These are phyloP conservation scores for Protosalanx chinensis DNA, from an alignment of 2,797 vertebrate genomes.

Conservation along the genomic window DNA sequence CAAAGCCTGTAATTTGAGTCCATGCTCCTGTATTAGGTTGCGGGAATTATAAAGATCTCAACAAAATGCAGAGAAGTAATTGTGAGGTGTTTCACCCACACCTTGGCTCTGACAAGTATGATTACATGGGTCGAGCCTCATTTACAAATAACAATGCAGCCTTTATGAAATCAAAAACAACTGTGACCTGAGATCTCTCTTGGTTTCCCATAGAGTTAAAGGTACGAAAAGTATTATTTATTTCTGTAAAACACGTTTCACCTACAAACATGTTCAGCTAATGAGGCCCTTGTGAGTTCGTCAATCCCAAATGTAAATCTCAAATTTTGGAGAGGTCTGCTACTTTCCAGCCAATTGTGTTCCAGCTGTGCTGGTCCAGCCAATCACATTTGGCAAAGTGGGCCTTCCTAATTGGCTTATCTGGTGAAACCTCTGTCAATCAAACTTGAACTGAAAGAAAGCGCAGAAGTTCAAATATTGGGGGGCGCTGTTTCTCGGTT, in stretches of 20 bases:
- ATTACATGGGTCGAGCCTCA: constrained; percentile 69
- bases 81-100: constrained; percentile 74
- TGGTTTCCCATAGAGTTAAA: constrained; percentile 1
- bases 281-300: constrained; percentile 9
- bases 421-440: too few species aligned
- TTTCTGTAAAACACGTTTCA: too few species aligned
- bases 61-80: constrained; percentile 82
- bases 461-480: too few species aligned
- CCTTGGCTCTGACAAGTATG: constrained; percentile 72
- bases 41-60: constrained; percentile 83
- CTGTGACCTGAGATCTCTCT: constrained; percentile 17
- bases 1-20: constrained; percentile 87
- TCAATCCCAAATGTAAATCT: neutral
- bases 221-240: too few species aligned
- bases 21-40: constrained; percentile 80
- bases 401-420: too few species aligned
- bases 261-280: constrained; percentile 24
- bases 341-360: too few species aligned
- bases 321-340: too few species aligned
- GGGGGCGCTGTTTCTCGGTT: too few species aligned
- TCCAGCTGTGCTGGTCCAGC: too few species aligned
- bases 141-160: constrained; percentile 47
- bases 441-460: too few species aligned
- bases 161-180: constrained; percentile 58
- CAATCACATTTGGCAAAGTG: too few species aligned